A percentile compares a stretch with the other conserved stretches of the same genome.
These are phyloP conservation scores for Polydesmus complanatus DNA, from an alignment of 2,888 invertebrate genomes.

Conservation along the genomic window DNA sequence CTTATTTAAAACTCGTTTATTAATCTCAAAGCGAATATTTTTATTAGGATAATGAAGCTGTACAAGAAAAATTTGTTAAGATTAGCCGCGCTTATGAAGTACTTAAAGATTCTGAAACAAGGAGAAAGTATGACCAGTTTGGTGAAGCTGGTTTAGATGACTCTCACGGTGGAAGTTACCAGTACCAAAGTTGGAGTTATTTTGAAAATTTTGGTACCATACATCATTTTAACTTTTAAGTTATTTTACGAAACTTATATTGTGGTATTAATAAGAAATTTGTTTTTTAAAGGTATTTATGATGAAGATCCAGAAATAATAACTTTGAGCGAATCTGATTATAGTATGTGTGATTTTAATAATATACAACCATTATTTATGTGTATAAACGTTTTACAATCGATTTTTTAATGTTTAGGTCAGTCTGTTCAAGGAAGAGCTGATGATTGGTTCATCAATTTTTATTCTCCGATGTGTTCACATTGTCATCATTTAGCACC, in stretches of 20 bases:
- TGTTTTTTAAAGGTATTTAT: slow-evolving; percentile 44
- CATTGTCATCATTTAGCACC: slow-evolving; percentile 73
- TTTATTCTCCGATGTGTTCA: slow-evolving; percentile 71
- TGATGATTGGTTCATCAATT: slow-evolving; percentile 71
- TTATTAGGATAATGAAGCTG: slow-evolving; percentile 45
- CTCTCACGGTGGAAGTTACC: slow-evolving; percentile 39
- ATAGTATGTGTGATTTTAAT: no score
- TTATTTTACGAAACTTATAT: neutral
- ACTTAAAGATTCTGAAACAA: slow-evolving; percentile 61
- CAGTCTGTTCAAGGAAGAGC: slow-evolving; percentile 41
- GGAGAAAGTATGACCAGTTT: slow-evolving; percentile 62
- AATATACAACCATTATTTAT: no score
- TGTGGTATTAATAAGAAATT: neutral
- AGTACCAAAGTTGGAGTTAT: slow-evolving; percentile 66
- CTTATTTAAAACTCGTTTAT: neutral
- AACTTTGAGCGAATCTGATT: slow-evolving; percentile 57
- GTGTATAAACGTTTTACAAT: no score
- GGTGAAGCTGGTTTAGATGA: slow-evolving; percentile 54
- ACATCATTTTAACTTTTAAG: neutral
- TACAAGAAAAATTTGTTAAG: slow-evolving; percentile 60
- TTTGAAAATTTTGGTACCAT: slow-evolving; percentile 57
- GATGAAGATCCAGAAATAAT: slow-evolving; percentile 69
- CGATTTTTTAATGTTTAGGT: slow-evolving; percentile 23
- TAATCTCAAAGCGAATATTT: neutral
- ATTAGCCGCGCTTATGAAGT: slow-evolving; percentile 74